Evolutionary conservation across 2,113 vertebrate genomes (phyloP).

Genomic region (Oxyura jamaicensis): DNA sequence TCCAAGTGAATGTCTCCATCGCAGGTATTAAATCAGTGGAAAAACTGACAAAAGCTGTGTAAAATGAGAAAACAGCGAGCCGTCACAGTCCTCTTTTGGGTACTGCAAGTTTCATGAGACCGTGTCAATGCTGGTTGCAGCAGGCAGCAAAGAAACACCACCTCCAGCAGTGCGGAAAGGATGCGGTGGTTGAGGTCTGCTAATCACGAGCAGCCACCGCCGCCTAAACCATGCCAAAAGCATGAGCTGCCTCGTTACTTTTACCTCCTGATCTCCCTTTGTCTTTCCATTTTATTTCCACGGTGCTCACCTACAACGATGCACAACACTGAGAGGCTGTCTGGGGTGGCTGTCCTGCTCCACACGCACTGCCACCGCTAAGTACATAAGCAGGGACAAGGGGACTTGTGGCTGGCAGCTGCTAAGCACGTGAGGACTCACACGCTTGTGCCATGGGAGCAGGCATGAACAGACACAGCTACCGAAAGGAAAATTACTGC

Average conservation of each 20-base stretch:
- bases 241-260: background rate
- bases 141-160: background rate
- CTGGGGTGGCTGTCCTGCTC: background rate
- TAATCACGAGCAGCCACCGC: accelerated
- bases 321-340: background rate
- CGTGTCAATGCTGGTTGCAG: background rate
- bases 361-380: background rate
- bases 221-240: background rate
- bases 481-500: background rate
- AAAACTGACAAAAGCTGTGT: slow-evolving; percentile 29
- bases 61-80: background rate
- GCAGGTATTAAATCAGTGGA: slow-evolving; percentile 49
- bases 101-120: background rate
- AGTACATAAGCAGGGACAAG: background rate
- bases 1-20: background rate
- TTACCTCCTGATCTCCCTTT: background rate
- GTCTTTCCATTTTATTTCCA: background rate
- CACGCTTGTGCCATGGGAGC: background rate
- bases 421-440: accelerated
- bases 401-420: accelerated
- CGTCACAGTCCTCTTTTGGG: background rate
- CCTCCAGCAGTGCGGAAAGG: background rate
- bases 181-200: background rate
- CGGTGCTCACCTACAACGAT: accelerated
- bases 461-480: background rate